These are phyloP conservation scores for Panopea generosa DNA, from an alignment of 2,888 invertebrate genomes.

Conservation along the genomic window DNA sequence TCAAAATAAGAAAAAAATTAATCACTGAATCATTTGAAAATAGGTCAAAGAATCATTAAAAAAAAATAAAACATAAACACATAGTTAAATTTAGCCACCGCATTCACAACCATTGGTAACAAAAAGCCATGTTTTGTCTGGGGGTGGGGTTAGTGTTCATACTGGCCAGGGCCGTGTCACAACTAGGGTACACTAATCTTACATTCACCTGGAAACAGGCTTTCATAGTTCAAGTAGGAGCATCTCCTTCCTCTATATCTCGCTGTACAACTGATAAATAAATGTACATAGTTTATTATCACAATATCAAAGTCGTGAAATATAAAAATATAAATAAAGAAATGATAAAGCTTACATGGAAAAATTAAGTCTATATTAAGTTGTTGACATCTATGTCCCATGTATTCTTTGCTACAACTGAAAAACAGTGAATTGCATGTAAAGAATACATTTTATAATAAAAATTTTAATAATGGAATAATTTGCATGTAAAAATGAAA, in stretches of 20 bases:
- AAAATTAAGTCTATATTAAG: constrained; percentile 48
- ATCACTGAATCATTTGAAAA: no score
- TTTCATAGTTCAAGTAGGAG: constrained; percentile 37
- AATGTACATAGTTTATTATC: background rate
- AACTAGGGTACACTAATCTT: constrained; percentile 38
- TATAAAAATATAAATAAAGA: background rate
- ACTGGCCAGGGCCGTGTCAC: constrained; percentile 7
- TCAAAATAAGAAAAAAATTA: no score
- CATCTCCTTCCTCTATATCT: constrained; percentile 44
- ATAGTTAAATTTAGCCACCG: constrained; percentile 2
- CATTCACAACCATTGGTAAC: constrained; percentile 16
- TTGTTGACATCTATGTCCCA: constrained; percentile 39
- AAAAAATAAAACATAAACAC: no score
- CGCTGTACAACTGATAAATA: constrained; percentile 37
- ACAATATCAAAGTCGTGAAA: background rate
- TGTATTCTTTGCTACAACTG: constrained; percentile 50
- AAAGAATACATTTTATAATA: no score
- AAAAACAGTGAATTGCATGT: constrained; percentile 35
- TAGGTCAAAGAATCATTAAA: no score
- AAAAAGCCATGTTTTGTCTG: constrained; percentile 9
- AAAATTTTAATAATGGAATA: no score
- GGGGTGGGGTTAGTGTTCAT: no score
- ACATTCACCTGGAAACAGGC: constrained; percentile 9
- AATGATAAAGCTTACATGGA: constrained; percentile 49
- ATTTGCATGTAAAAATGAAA: no score